Percentiles rank a stretch among this genome's conserved stretches.
phyloP scores from a whole-genome alignment of 2,113 vertebrate species.

The Tenebrosternarchus preto region DNA sequence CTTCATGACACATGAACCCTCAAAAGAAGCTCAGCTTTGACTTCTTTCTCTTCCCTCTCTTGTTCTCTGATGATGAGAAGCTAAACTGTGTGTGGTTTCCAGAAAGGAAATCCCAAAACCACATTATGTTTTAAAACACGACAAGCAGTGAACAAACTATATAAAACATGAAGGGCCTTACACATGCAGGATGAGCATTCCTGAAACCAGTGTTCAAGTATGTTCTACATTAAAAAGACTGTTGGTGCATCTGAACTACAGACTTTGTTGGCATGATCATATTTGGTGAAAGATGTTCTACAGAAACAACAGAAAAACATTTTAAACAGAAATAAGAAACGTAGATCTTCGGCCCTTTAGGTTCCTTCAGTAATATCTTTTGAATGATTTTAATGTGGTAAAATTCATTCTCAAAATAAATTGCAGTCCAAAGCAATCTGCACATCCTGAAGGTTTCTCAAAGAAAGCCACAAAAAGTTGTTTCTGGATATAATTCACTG shows the following conservation, averaged over 20 bases:
- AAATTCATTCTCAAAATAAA: not conserved
- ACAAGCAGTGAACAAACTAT: slow-evolving; percentile 1
- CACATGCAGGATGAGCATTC: not conserved
- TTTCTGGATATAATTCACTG: not conserved
- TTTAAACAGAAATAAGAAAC: not conserved
- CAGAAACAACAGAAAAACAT: not conserved
- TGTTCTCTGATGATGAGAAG: not conserved
- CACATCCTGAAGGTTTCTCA: not conserved
- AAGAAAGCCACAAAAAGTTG: not conserved
- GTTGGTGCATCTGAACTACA: not conserved
- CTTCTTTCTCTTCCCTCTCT: slow-evolving; percentile 16
- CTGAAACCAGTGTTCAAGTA: not conserved
- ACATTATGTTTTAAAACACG: slow-evolving; percentile 4
- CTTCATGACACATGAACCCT: not conserved
- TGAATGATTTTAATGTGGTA: not conserved
- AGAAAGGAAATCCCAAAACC: slow-evolving; percentile 1
- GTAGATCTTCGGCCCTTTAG: not conserved
- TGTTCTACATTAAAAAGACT: not conserved
- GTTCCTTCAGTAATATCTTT: not conserved
- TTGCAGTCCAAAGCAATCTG: slow-evolving; percentile 4
- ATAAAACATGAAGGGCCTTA: not conserved
- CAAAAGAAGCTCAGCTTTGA: not conserved
- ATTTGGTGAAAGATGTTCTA: not conserved
- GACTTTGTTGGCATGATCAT: slow-evolving; percentile 8
- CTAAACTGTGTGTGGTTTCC: not conserved